Percentiles rank a stretch among this genome's conserved stretches.
Conservation (phyloP, 1,140 invertebrate genomes). For the Diprion similis region DNA sequence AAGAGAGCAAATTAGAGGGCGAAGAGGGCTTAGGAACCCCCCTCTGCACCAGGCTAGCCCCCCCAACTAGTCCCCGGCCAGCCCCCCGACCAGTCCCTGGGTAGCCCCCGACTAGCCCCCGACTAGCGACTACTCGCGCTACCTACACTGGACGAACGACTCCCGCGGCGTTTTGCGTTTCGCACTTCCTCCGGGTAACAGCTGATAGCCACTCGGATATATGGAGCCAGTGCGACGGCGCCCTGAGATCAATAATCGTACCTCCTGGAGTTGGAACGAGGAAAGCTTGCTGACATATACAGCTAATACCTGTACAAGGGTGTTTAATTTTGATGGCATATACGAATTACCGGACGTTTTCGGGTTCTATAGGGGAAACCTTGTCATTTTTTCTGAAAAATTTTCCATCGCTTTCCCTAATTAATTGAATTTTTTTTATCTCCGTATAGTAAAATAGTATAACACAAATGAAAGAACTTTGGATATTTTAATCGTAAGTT, state of each 20-base stretch:
- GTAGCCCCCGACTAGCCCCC: conserved; percentile 20
- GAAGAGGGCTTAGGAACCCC: not conserved
- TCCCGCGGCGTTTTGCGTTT: conserved; percentile 14
- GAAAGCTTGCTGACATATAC: not conserved
- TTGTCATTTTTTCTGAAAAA: too few species aligned
- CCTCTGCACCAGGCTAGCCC: conserved; percentile 1
- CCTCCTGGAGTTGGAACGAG: conserved; percentile 14
- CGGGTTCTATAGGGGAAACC: too few species aligned
- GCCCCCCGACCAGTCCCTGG: conserved; percentile 12
- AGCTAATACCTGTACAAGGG: too few species aligned
- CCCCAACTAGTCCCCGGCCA: conserved; percentile 7
- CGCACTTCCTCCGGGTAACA: not conserved
- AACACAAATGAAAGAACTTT: too few species aligned
- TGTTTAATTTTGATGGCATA: too few species aligned
- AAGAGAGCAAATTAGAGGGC: conserved; percentile 17
- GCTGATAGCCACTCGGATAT: not conserved
- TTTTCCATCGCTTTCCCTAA: too few species aligned
- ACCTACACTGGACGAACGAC: conserved; percentile 6
- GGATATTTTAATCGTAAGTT: too few species aligned
- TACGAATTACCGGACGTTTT: too few species aligned
- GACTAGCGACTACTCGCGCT: conserved; percentile 12
- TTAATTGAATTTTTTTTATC: too few species aligned
- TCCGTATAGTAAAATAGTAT: too few species aligned
- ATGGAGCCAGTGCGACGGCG: conserved; percentile 54
- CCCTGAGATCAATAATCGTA: conserved; percentile 62